These are phyloP conservation scores for Aphaenogaster floridana DNA, from an alignment of 1,140 invertebrate genomes.

Conservation along the genomic window DNA sequence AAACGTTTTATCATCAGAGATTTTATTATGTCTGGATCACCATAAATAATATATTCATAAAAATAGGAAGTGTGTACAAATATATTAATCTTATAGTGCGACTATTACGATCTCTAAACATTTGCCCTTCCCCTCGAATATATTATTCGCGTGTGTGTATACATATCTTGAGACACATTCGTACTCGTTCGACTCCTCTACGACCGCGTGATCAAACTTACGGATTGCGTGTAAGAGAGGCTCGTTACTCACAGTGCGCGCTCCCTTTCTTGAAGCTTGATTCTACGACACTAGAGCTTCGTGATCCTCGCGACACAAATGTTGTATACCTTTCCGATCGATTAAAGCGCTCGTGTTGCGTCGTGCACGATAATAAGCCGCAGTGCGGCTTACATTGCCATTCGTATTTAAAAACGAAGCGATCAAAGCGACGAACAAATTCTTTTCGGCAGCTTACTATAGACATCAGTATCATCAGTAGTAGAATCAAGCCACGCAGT, in stretches of 20 bases:
- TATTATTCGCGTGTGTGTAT: conserved; percentile 34
- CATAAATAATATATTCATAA: conserved; percentile 72
- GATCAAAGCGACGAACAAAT: conserved; percentile 22
- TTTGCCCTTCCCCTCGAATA: conserved; percentile 63
- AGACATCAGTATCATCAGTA: neutral
- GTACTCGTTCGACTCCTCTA: neutral
- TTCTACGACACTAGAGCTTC: conserved; percentile 37
- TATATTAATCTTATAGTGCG: conserved; percentile 63
- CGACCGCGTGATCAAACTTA: conserved; percentile 32
- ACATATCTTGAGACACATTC: conserved; percentile 46
- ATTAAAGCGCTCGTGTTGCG: conserved; percentile 51
- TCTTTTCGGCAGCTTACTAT: conserved; percentile 7
- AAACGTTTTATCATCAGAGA: conserved; percentile 58
- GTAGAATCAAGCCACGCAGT: conserved; percentile 47
- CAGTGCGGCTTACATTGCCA: conserved; percentile 38
- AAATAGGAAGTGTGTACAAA: conserved; percentile 75
- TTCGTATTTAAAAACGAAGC: neutral
- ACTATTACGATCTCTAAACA: conserved; percentile 62
- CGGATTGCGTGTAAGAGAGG: conserved; percentile 56
- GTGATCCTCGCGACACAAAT: conserved; percentile 57
- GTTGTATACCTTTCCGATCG: conserved; percentile 58
- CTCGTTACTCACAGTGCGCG: conserved; percentile 13
- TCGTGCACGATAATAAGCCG: conserved; percentile 31
- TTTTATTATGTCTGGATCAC: conserved; percentile 66
- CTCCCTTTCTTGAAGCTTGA: conserved; percentile 64